These are phyloP conservation scores for Cottus gobio DNA, from an alignment of 2,113 vertebrate genomes.

Conservation along the genomic window DNA sequence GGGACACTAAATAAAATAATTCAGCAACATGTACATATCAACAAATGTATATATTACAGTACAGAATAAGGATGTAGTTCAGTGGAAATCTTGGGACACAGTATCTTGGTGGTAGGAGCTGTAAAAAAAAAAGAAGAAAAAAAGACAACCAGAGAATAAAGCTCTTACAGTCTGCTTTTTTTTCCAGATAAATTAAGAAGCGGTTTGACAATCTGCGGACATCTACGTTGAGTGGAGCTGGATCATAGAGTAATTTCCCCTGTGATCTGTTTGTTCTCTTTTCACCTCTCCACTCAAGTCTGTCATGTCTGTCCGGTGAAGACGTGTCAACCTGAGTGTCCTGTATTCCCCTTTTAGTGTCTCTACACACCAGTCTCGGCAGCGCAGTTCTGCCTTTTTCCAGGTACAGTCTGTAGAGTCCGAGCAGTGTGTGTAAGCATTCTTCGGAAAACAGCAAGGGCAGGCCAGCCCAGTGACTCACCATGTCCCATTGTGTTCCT, in stretches of 20 bases:
- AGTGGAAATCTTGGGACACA: constrained; percentile 58
- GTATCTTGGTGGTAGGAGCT: constrained; percentile 45
- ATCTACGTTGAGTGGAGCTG: constrained; percentile 34
- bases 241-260: constrained; percentile 18
- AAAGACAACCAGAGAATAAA: constrained; percentile 63
- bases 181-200: constrained; percentile 47
- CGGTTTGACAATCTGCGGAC: constrained; percentile 48
- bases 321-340: constrained; percentile 58
- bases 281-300: constrained; percentile 11
- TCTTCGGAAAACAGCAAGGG: constrained; percentile 40
- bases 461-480: constrained; percentile 32
- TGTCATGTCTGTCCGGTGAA: constrained; percentile 31
- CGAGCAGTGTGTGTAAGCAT: constrained; percentile 62
- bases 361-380: constrained; percentile 44
- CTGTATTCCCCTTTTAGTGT: constrained; percentile 38
- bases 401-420: constrained; percentile 35
- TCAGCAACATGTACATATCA: constrained; percentile 79
- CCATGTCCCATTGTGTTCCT: constrained; percentile 22
- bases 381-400: constrained; percentile 22
- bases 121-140: constrained; percentile 59
- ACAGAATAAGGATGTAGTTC: constrained; percentile 47
- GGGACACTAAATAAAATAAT: constrained; percentile 74
- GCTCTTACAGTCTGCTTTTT: constrained; percentile 63
- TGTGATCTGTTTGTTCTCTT: constrained; percentile 6
- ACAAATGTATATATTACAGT: constrained; percentile 78